Evolutionary conservation across 1,140 invertebrate species (phyloP).

Genomic region (Eupeodes corollae): DNA sequence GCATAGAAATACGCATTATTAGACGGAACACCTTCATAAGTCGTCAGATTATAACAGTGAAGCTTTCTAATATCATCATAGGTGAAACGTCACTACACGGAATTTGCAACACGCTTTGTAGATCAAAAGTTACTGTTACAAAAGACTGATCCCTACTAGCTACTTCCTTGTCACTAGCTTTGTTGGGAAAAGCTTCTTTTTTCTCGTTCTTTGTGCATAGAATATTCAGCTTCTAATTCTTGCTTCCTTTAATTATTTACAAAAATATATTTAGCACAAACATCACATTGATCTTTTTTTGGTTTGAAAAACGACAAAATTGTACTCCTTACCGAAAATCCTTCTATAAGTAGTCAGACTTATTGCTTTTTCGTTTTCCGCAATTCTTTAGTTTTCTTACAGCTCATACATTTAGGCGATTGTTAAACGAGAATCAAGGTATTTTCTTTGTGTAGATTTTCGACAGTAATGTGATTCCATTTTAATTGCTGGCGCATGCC

Average conservation of each 20-base stretch:
- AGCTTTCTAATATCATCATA: background rate
- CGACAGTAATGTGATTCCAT: too few species aligned
- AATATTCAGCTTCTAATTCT: background rate
- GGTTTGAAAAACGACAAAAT: constrained; percentile 1
- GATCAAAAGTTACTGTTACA: constrained; percentile 6
- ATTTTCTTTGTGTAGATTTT: too few species aligned
- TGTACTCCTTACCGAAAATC: background rate
- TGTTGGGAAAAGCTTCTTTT: background rate
- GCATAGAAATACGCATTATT: too few species aligned
- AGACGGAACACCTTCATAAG: too few species aligned
- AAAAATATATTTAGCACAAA: background rate
- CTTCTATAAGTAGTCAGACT: background rate
- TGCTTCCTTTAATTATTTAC: background rate
- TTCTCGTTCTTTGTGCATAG: background rate
- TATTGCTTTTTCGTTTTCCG: too few species aligned
- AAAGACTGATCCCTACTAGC: constrained; percentile 2
- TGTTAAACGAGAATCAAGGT: too few species aligned
- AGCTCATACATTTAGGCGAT: too few species aligned
- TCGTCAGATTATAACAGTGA: background rate
- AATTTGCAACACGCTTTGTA: constrained; percentile 8
- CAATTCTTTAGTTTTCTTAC: too few species aligned
- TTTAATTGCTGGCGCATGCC: too few species aligned
- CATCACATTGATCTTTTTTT: constrained; percentile 2
- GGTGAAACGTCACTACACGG: background rate
- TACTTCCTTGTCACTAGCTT: constrained; percentile 1